Base-by-base conservation (phyloP, 2,797 vertebrate species). In the Pseudochaenichthys georgianus region DNA sequence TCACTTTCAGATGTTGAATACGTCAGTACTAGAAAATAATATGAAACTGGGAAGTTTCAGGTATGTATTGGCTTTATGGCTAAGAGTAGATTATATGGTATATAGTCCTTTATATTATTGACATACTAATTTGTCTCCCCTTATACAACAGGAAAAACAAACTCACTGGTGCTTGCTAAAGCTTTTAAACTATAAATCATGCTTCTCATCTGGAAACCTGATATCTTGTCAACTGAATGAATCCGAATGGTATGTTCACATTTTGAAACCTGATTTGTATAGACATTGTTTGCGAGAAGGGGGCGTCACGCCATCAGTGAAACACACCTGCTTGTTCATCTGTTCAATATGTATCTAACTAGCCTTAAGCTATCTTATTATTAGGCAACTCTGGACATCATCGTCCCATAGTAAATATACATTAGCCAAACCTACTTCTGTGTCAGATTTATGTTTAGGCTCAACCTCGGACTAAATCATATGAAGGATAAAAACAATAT, bases 391-490 rank as follows among this genome's bases (percentile, higher is more conserved):
- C 13, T 46, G 19, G 45, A 73, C 13, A 43, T 50, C 10, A 16
- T 72, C 9, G 45, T 21, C 11, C 69, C 11, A 34, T 69, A 13
- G 13, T 57, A 16, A 15, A 21, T 41, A 23, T 58, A 52, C 8
- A 62, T 19, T 1, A 4, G 15, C 23, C 17, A 59, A 28, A 21
- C 46, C 52, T n/a, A 15, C 3, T 17, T 52, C 8, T 9, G n/a
- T 64, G 17, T 19, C 21, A 70, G 13, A 48, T 54, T 42, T 15
- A 48, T 19, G n/a, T 19, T 23, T 4, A 13, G 11, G 53, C n/a
- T 55, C 61, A 75, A 78, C 55, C 17, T 61, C 17, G 46, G 16
- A 54, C 48, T 55, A 23, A 60, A 62, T 70, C 17, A 13, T 8
- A 34, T 17, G 17, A 57, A 1, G 9, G 4, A 52, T 34, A 5